phyloP scores from a whole-genome alignment of 2,797 vertebrate genomes.

The Bradypodion ventrale region DNA sequence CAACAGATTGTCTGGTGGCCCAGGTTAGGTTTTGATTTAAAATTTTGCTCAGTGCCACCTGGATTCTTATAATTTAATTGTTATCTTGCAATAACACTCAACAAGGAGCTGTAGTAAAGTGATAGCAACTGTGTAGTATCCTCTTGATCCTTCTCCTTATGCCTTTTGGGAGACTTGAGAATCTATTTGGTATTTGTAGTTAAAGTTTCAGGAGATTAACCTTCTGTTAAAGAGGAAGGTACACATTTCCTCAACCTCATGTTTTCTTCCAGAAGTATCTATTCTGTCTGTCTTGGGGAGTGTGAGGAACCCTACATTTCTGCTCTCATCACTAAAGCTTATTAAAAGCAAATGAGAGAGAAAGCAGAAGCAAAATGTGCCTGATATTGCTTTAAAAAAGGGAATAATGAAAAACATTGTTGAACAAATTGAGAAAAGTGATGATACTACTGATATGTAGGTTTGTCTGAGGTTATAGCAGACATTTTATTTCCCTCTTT shows the following conservation, averaged over 20 bases:
- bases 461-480: slow-evolving; percentile 3
- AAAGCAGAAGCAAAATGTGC: neutral
- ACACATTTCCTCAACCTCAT: neutral
- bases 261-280: neutral
- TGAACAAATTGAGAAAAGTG: neutral
- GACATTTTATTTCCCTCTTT: slow-evolving; percentile 3
- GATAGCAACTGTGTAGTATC: too few species aligned
- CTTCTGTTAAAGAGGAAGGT: neutral
- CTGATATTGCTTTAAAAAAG: neutral
- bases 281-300: neutral
- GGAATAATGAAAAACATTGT: neutral
- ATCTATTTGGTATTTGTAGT: too few species aligned
- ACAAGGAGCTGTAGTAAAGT: too few species aligned
- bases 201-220: neutral
- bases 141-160: too few species aligned
- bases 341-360: neutral
- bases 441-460: neutral
- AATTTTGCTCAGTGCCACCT: too few species aligned
- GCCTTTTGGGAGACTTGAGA: too few species aligned
- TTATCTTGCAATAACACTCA: too few species aligned
- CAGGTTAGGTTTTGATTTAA: too few species aligned
- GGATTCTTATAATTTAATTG: too few species aligned
- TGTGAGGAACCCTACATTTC: neutral
- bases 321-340: neutral
- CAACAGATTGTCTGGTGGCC: too few species aligned